A percentile compares a stretch with the other conserved stretches of the same genome.
Conservation (phyloP, 1,140 invertebrate genomes). For the Lordiphosa mommai region DNA sequence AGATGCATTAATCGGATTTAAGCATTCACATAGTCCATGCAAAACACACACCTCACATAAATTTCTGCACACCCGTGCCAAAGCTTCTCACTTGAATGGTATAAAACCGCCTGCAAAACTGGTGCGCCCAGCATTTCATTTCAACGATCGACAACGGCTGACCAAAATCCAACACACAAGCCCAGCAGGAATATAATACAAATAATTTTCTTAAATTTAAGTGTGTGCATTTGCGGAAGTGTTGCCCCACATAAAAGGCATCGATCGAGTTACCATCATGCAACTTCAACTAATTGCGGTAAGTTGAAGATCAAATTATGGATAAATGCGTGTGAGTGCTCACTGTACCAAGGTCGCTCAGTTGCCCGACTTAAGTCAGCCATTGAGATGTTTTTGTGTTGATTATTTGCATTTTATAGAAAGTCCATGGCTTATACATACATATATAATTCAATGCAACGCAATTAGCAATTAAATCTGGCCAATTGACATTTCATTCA, state of each 20-base stretch:
- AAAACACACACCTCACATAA: slow-evolving; percentile 63
- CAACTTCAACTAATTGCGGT: slow-evolving; percentile 60
- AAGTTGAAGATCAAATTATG: slow-evolving; percentile 24
- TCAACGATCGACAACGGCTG: slow-evolving; percentile 38
- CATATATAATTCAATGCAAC: slow-evolving; percentile 44
- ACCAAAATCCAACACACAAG: slow-evolving; percentile 18
- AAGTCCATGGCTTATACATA: slow-evolving; percentile 33
- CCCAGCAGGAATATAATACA: slow-evolving; percentile 12
- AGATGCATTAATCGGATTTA: slow-evolving; percentile 54
- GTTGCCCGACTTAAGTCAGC: slow-evolving; percentile 39
- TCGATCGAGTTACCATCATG: slow-evolving; percentile 28
- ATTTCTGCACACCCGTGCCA: slow-evolving; percentile 32
- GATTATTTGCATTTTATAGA: slow-evolving; percentile 67
- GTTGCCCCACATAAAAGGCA: slow-evolving; percentile 4
- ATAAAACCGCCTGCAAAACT: slow-evolving; percentile 59
- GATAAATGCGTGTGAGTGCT: slow-evolving; percentile 22
- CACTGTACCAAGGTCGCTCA: slow-evolving; percentile 47
- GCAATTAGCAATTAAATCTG: slow-evolving; percentile 66
- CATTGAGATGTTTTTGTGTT: slow-evolving; percentile 37
- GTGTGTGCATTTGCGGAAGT: slow-evolving; percentile 32
- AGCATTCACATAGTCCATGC: slow-evolving; percentile 34
- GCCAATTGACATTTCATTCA: slow-evolving; percentile 60
- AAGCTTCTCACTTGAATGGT: slow-evolving; percentile 30
- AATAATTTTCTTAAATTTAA: slow-evolving; percentile 14
- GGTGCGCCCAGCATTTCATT: slow-evolving; percentile 62